Percentiles rank a stretch among this genome's conserved stretches.
Conservation (phyloP, 1,140 invertebrate genomes). For the Dryas iulia region DNA sequence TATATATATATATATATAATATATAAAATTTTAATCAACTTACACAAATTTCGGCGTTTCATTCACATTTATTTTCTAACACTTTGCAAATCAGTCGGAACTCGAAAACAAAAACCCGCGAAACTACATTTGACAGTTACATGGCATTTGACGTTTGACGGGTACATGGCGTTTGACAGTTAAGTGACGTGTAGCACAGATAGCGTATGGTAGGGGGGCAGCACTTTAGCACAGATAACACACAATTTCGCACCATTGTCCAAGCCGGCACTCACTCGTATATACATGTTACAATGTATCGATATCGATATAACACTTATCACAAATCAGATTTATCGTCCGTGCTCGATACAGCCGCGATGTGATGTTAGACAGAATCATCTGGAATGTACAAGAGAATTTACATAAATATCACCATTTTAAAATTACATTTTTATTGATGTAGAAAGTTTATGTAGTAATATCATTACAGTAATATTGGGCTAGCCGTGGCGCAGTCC, state of each 20-base stretch:
- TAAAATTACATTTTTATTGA: no score
- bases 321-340: conserved; percentile 77
- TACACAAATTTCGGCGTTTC: neutral
- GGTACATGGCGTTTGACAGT: neutral
- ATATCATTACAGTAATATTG: no score
- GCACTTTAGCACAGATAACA: conserved; percentile 38
- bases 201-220: conserved; percentile 25
- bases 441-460: no score
- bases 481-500: no score
- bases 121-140: neutral
- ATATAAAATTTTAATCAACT: neutral
- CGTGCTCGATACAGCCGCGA: conserved; percentile 66
- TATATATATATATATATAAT: neutral
- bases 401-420: no score
- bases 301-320: conserved; percentile 70
- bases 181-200: conserved; percentile 18
- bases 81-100: neutral
- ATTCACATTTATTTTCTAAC: neutral
- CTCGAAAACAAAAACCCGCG: neutral
- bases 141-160: neutral
- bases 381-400: no score
- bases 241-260: conserved; percentile 33
- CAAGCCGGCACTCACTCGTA: conserved; percentile 47
- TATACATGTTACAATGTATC: conserved; percentile 60
- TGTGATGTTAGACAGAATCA: conserved; percentile 72